A percentile compares a stretch with the other conserved stretches of the same genome.
Conservation (phyloP, 2,113 vertebrate species). For the Probosciger aterrimus region DNA sequence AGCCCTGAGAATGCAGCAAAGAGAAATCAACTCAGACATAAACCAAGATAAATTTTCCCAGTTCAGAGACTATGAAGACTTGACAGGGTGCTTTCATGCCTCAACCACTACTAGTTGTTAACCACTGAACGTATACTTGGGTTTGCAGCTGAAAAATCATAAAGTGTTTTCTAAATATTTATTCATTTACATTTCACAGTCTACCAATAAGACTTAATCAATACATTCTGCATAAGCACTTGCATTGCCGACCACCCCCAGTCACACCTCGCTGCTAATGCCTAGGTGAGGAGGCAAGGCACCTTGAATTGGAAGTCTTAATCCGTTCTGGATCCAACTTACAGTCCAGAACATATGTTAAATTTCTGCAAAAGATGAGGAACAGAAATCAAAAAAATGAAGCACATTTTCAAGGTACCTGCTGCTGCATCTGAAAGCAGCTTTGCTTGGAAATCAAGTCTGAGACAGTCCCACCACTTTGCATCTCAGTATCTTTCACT, state of each 20-base stretch:
- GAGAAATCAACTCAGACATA: neutral
- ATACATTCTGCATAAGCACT: neutral
- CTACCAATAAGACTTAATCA: neutral
- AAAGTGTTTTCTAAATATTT: neutral
- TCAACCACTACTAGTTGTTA: neutral
- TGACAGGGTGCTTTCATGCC: neutral
- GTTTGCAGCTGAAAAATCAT: neutral
- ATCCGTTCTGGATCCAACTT: neutral
- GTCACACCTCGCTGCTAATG: neutral
- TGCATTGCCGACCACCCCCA: neutral
- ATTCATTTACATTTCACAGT: neutral
- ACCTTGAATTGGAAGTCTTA: neutral
- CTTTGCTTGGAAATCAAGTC: neutral
- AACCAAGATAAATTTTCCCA: neutral
- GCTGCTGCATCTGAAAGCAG: neutral
- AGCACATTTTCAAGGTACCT: neutral
- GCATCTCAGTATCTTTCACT: neutral
- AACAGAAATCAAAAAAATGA: neutral
- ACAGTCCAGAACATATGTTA: neutral
- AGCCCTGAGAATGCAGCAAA: neutral
- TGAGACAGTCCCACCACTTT: neutral
- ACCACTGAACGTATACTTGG: neutral
- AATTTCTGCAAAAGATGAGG: neutral
- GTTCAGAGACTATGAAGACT: neutral
- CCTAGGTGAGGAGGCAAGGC: neutral